Percentiles rank a stretch among this genome's conserved stretches.
Conservation (phyloP, 2,888 invertebrate species). For the Pollenia labialis region DNA sequence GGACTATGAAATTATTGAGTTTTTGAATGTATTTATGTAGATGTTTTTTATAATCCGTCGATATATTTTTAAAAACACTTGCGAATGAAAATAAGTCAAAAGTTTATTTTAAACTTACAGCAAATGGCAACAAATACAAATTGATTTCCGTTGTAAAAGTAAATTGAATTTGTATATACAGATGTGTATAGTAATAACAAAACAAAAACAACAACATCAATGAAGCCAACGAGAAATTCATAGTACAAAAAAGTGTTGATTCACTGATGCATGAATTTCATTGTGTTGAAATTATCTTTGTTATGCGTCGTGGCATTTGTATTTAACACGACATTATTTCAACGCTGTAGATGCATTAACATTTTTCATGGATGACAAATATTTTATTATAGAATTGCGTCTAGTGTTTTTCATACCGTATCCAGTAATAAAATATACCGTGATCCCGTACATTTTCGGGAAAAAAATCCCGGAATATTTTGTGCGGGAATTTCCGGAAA, state of each 20-base stretch:
- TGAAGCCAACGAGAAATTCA: background rate
- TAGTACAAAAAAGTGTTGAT: background rate
- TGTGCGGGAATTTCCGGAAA: too few relatives aligned
- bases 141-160: constrained; percentile 69
- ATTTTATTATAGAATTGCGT: constrained; percentile 3
- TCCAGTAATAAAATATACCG: too few relatives aligned
- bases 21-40: too few relatives aligned
- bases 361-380: constrained; percentile 22
- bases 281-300: constrained; percentile 6
- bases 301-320: constrained; percentile 9
- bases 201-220: background rate
- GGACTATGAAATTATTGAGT: too few relatives aligned
- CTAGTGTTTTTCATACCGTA: too few relatives aligned
- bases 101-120: constrained; percentile 32
- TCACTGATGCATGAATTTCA: background rate
- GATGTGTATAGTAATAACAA: constrained; percentile 5
- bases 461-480: too few relatives aligned
- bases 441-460: too few relatives aligned
- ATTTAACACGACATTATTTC: constrained; percentile 27
- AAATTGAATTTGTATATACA: constrained; percentile 30
- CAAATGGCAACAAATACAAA: constrained; percentile 63
- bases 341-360: constrained; percentile 6
- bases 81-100: background rate
- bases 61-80: too few relatives aligned
- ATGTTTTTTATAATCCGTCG: too few relatives aligned